Base-by-base conservation (phyloP, 2,888 invertebrate genomes). In the Agonopterix alstromeriana region DNA sequence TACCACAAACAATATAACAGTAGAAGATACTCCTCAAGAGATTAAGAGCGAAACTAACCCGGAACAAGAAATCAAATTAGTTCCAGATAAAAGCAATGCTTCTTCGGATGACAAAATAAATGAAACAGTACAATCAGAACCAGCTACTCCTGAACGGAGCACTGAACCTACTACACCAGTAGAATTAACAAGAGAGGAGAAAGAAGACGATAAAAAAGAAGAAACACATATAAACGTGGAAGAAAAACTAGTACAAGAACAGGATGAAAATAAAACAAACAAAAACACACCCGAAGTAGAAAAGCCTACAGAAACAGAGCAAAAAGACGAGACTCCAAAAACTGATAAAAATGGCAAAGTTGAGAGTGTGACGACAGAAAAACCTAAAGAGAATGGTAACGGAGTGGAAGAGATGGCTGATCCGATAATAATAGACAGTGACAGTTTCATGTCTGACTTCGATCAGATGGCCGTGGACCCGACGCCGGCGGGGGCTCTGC, bases 391-490 rank as follows among this genome's bases (percentile, higher is more conserved):
- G 44, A 45, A 51, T 14, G 57, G 53, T 10, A 61, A 55, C 49
- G 57, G 59, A 35, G 60, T 60, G 3, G 87, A 86, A 10, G 88
- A 87, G 48, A 60, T 70, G 0, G 69, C 40, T 45, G 85, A 87
- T 53, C 77, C 71, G 49, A 73, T 84, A 42, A 68, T 74, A 55
- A 89, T 81, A 36, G 90, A 90, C 51, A 76, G 69, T 53, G 91
- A 91, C 47, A 79, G 82, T 58, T 85, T 91, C 17, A 82, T 91
- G 50, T 80, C 89, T 0, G 91, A 92, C 46, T 70, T 91, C 10
- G 91, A 90, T 49, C 90, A 87, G 55, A 89, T 90, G 48, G 82
- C 83, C 10, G 81, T 82, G 42, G 85, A 85, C 38, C 87, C 86
- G 2, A 73, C 79, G 10, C 85, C 86, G 0, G 70, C 87, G 27